Percentiles rank a stretch among this genome's conserved stretches.
These are phyloP conservation scores for Lepisosteus osseus DNA, from an alignment of 2,113 vertebrate genomes.

Conservation along the genomic window DNA sequence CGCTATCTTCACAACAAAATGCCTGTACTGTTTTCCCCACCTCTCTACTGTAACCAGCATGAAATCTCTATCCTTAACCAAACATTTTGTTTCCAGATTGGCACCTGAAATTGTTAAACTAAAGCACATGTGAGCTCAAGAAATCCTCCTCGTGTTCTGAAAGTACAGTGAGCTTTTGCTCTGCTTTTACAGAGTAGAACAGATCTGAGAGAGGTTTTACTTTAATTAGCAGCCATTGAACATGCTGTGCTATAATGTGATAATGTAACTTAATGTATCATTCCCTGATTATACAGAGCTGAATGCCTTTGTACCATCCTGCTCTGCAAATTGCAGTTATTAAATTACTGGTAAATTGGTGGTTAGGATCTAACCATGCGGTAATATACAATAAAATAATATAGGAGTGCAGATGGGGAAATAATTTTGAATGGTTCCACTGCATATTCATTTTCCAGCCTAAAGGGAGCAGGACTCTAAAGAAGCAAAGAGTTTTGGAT, in stretches of 20 bases:
- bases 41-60: not conserved
- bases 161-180: not conserved
- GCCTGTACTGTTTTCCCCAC: not conserved
- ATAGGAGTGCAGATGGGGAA: too few species aligned
- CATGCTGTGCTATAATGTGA: not conserved
- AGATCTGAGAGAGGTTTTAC: not conserved
- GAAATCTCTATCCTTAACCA: conserved; percentile 16
- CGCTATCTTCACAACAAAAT: not conserved
- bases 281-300: conserved; percentile 5
- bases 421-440: too few species aligned
- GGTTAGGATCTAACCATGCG: not conserved
- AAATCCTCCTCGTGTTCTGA: conserved; percentile 6
- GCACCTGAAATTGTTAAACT: not conserved
- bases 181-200: not conserved
- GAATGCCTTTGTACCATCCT: not conserved
- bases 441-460: too few species aligned
- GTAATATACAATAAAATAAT: not conserved
- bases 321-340: conserved; percentile 2
- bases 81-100: conserved; percentile 24
- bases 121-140: conserved; percentile 2
- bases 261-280: conserved; percentile 5
- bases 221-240: conserved; percentile 11
- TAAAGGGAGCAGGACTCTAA: too few species aligned
- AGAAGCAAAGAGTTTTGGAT: too few species aligned
- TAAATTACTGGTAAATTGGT: not conserved